Evolutionary conservation across 1,140 invertebrate species (phyloP).

Genomic region (Teleogryllus occipitalis): DNA sequence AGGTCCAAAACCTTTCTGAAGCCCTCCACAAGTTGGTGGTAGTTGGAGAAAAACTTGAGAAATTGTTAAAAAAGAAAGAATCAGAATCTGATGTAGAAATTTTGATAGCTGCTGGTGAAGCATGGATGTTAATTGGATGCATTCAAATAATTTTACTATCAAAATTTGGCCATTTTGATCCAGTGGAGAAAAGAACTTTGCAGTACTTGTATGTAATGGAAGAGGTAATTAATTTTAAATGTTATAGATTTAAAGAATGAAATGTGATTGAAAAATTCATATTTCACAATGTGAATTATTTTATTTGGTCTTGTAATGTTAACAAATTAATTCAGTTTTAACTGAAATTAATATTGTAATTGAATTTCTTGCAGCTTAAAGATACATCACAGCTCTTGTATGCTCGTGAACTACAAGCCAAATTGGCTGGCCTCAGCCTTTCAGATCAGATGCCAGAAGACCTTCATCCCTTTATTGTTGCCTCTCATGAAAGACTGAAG

Average conservation of each 20-base stretch:
- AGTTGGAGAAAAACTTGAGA: not conserved
- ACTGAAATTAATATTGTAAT: not conserved
- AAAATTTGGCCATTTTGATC: slow-evolving; percentile 52
- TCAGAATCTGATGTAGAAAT: slow-evolving; percentile 13
- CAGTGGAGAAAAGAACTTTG: slow-evolving; percentile 58
- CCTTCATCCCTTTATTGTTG: slow-evolving; percentile 32
- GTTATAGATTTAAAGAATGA: not conserved
- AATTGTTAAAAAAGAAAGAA: not conserved
- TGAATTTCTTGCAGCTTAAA: slow-evolving; percentile 13
- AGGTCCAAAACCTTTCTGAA: not conserved
- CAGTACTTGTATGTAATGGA: slow-evolving; percentile 57
- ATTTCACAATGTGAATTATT: not conserved
- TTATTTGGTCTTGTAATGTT: not conserved
- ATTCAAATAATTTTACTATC: slow-evolving; percentile 38
- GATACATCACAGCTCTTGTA: slow-evolving; percentile 12
- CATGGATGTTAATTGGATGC: slow-evolving; percentile 38
- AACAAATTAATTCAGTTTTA: not conserved
- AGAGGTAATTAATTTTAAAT: slow-evolving; percentile 39
- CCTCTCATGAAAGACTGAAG: slow-evolving; percentile 33
- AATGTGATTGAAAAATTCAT: not conserved
- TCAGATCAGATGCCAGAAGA: not conserved
- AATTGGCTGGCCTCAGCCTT: not conserved
- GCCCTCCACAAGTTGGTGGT: not conserved
- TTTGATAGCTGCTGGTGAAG: slow-evolving; percentile 27
- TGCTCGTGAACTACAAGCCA: slow-evolving; percentile 16